phyloP scores from a whole-genome alignment of 2,888 invertebrate genomes.

The Synergus laeviventris region DNA sequence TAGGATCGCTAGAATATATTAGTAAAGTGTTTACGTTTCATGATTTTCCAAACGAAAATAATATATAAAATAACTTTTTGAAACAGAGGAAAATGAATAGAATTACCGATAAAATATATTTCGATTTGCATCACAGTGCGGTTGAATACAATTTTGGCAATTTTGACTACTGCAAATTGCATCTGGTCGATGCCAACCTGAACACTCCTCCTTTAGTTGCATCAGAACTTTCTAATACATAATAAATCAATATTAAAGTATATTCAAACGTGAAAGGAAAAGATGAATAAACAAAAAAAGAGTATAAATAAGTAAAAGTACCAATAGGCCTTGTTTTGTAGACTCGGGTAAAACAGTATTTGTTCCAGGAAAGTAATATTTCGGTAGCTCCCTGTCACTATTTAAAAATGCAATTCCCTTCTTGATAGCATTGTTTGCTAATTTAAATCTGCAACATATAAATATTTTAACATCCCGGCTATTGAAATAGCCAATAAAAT shows the following conservation, averaged over 20 bases:
- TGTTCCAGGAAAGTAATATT: slow-evolving; percentile 60
- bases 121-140: slow-evolving; percentile 53
- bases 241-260: slow-evolving; percentile 33
- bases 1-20: slow-evolving; percentile 61
- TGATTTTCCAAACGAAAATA: not conserved
- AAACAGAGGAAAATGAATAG: not conserved
- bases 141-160: slow-evolving; percentile 55
- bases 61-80: slow-evolving; percentile 3
- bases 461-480: not conserved
- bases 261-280: not conserved
- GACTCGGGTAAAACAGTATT: slow-evolving; percentile 56
- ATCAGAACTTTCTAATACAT: slow-evolving; percentile 51
- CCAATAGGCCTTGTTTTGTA: slow-evolving; percentile 51
- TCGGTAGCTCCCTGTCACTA: slow-evolving; percentile 36
- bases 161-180: slow-evolving; percentile 60
- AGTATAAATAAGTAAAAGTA: slow-evolving; percentile 45
- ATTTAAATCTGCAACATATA: slow-evolving; percentile 57
- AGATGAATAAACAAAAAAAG: not conserved
- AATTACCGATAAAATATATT: slow-evolving; percentile 63
- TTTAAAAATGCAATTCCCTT: slow-evolving; percentile 54
- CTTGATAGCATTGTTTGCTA: slow-evolving; percentile 53
- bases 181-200: slow-evolving; percentile 62
- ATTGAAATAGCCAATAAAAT: no score
- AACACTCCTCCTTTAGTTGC: slow-evolving; percentile 56
- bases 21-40: slow-evolving; percentile 30